phyloP scores from a whole-genome alignment of 2,888 invertebrate species.

The Yponomeuta sedellus region DNA sequence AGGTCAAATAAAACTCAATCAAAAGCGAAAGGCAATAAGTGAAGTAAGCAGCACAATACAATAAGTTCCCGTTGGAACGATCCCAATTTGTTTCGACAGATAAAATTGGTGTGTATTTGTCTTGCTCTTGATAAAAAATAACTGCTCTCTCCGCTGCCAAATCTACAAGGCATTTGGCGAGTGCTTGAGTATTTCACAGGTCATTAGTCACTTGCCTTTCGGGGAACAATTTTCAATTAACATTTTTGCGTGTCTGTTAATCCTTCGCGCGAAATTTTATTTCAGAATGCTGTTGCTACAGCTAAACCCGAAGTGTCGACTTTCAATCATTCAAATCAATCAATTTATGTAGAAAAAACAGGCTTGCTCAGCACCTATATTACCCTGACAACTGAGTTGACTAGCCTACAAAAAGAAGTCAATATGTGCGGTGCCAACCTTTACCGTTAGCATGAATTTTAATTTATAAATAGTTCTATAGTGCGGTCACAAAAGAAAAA shows the following conservation, averaged over 20 bases:
- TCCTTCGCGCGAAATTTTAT: not conserved
- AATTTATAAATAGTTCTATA: too few relatives aligned
- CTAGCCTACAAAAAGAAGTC: too few relatives aligned
- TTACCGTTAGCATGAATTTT: too few relatives aligned
- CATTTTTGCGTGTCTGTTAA: not conserved
- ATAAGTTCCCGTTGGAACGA: constrained; percentile 35
- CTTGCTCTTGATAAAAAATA: constrained; percentile 2
- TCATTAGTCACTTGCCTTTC: constrained; percentile 11
- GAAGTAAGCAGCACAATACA: not conserved
- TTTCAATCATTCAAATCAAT: too few relatives aligned
- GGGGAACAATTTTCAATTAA: constrained; percentile 6
- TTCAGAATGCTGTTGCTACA: not conserved
- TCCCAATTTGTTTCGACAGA: constrained; percentile 34
- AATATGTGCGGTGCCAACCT: too few relatives aligned
- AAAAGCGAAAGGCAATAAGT: not conserved
- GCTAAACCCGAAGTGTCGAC: not conserved
- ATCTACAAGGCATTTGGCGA: constrained; percentile 2
- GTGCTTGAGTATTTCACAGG: constrained; percentile 11
- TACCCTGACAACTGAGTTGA: too few relatives aligned
- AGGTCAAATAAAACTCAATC: not conserved
- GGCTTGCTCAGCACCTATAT: too few relatives aligned
- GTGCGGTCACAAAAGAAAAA: too few relatives aligned
- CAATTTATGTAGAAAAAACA: too few relatives aligned
- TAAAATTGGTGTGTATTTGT: constrained; percentile 15
- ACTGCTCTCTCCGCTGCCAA: constrained; percentile 12